Conservation (phyloP, 2,888 invertebrate genomes). For the Uropetala carovei region DNA sequence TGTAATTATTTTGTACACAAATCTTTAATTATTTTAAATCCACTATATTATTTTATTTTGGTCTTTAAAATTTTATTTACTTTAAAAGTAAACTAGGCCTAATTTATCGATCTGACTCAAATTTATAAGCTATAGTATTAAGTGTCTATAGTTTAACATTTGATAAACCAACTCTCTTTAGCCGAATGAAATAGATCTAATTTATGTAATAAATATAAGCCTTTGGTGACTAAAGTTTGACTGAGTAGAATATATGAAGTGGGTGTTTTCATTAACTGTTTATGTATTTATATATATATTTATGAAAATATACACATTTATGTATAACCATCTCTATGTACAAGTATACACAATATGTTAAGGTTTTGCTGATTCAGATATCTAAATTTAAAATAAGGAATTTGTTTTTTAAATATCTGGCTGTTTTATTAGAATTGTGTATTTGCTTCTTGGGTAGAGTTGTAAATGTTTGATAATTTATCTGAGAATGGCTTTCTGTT, state of each 20-base stretch:
- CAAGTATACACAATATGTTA: slow-evolving; percentile 35
- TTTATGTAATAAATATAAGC: slow-evolving; percentile 41
- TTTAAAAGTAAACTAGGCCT: slow-evolving; percentile 49
- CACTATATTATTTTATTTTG: not conserved
- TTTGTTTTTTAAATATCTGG: not conserved
- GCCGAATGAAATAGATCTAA: slow-evolving; percentile 31
- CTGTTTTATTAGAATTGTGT: slow-evolving; percentile 4
- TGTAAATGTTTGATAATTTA: not conserved
- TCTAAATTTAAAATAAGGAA: not conserved
- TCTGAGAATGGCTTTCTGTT: not conserved
- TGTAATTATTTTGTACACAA: not conserved
- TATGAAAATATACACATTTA: slow-evolving; percentile 55
- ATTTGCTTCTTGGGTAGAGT: slow-evolving; percentile 21
- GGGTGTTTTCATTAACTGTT: slow-evolving; percentile 35
- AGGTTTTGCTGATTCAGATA: slow-evolving; percentile 22
- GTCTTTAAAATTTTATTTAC: not conserved
- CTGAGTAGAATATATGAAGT: slow-evolving; percentile 21
- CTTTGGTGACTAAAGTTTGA: slow-evolving; percentile 30
- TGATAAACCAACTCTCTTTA: not conserved
- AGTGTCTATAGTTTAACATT: not conserved
- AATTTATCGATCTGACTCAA: slow-evolving; percentile 22
- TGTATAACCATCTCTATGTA: slow-evolving; percentile 34
- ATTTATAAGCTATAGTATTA: not conserved
- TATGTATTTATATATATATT: slow-evolving; percentile 63
- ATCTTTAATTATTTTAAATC: not conserved